Evolutionary conservation across 2,113 vertebrate species (phyloP), one percentile per base, ranked within the genome.

Genomic region (Callocephalon fimbriatum): DNA sequence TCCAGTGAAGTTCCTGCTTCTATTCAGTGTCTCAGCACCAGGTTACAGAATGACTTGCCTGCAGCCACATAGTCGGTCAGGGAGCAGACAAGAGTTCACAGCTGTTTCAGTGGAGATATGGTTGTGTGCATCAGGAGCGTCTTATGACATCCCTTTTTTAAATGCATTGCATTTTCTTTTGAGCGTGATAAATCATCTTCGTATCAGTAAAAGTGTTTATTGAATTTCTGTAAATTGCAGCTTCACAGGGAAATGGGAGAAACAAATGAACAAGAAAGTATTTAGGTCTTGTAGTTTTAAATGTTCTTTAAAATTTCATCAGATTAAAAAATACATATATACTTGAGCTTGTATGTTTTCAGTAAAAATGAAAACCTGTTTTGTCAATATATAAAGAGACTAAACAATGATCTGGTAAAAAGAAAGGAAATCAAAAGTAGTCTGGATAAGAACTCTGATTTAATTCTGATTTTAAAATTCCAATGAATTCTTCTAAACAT

Each of bases 1-100:
- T 92, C 96, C 96, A 96, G 92, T 73, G 95, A 94, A 74, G 73
- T 91, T 96, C 86, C 94, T 96, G 84, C 66, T 91, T 95, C 70
- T 91, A 67, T 86, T 94, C 96, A 87, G 93, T 93, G 95, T 96
- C 95, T 97, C 88, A 7, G 82, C 93, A 89, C 68, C 61, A 90
- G 96, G 86, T 56, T 51, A 71, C 91, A 70, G 91, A 66, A 92
- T 72, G 94, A 91, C 90, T 97, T 95, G 93, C 94, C 96, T 85
- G 96, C 96, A 96, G 97, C 95, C 94, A 95, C 35, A 32, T 32
- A 56, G 94, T 82, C 21, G 35, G 75, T 86, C n/a, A n/a, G n/a
- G 66, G 85, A 94, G 91, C 31, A 35, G 91, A 75, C 40, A 50
- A 12, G 42, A 82, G 93, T 62, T 95, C 94, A 78, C 7, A 86